Evolutionary conservation across 2,888 invertebrate species (phyloP).

Genomic region (Aproaerema taeniolella): DNA sequence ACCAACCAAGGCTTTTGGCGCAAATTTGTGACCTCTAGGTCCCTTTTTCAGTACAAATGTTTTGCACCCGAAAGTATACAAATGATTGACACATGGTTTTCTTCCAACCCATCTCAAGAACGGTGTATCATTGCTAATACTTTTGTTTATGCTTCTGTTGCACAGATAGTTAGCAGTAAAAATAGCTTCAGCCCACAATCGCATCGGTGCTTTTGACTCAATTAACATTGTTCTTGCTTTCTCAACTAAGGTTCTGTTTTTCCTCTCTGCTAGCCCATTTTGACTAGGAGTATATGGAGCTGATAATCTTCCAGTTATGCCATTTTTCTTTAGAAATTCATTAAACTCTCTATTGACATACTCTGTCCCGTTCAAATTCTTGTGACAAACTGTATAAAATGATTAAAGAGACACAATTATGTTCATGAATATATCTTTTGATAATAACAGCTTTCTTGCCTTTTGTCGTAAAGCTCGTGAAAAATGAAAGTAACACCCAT

Average conservation of each 20-base stretch:
- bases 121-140: neutral
- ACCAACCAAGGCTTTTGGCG: neutral
- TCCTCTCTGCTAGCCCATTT: slow-evolving; percentile 11
- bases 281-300: slow-evolving; percentile 5
- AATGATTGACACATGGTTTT: neutral
- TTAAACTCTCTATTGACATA: slow-evolving; percentile 1
- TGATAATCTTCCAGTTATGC: neutral
- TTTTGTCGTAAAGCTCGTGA: no score
- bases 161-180: neutral
- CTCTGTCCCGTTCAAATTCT: slow-evolving; percentile 11
- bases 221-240: slow-evolving; percentile 11
- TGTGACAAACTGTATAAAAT: no score
- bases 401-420: no score
- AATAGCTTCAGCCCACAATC: slow-evolving; percentile 6
- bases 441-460: no score
- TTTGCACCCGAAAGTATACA: neutral
- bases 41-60: neutral
- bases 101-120: neutral
- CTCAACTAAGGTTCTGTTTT: slow-evolving; percentile 11
- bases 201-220: slow-evolving; percentile 5
- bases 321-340: neutral
- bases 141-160: neutral
- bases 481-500: no score
- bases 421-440: no score
- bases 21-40: neutral